Evolutionary conservation across 1,140 invertebrate species (phyloP).

Genomic region (Drosophila pseudoobscura): DNA sequence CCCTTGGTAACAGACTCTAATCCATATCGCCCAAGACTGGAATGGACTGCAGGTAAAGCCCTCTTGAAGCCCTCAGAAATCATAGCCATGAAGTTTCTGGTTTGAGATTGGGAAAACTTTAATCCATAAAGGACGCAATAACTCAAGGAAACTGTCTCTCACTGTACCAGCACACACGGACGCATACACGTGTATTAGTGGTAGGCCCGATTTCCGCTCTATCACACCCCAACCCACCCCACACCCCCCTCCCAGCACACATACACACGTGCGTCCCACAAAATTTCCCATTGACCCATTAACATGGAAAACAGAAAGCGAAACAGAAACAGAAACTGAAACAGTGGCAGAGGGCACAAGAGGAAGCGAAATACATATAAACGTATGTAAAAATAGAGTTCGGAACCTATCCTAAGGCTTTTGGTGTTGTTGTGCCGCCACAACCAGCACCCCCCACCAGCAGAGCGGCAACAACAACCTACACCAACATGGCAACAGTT

Average conservation of each 20-base stretch:
- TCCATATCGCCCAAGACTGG: background rate
- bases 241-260: conserved; percentile 34
- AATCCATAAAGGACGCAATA: no score
- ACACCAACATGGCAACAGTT: conserved; percentile 76
- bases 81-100: no score
- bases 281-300: conserved; percentile 77
- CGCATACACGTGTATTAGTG: conserved; percentile 1
- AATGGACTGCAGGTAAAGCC: no score
- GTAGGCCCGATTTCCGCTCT: conserved; percentile 33
- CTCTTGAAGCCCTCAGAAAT: no score
- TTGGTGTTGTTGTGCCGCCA: conserved; percentile 46
- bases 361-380: conserved; percentile 21
- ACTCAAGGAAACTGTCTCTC: background rate
- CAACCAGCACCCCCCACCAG: conserved; percentile 10
- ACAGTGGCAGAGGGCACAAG: conserved; percentile 3
- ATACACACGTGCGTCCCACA: conserved; percentile 42
- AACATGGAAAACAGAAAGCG: conserved; percentile 62
- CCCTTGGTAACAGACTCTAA: conserved; percentile 25
- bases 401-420: conserved; percentile 73
- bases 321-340: conserved; percentile 37
- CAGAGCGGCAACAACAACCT: conserved; percentile 42
- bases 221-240: background rate
- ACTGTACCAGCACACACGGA: conserved; percentile 9
- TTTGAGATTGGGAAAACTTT: no score
- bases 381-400: conserved; percentile 57